Conservation (phyloP, 2,888 invertebrate genomes). For the Pomacea canaliculata region DNA sequence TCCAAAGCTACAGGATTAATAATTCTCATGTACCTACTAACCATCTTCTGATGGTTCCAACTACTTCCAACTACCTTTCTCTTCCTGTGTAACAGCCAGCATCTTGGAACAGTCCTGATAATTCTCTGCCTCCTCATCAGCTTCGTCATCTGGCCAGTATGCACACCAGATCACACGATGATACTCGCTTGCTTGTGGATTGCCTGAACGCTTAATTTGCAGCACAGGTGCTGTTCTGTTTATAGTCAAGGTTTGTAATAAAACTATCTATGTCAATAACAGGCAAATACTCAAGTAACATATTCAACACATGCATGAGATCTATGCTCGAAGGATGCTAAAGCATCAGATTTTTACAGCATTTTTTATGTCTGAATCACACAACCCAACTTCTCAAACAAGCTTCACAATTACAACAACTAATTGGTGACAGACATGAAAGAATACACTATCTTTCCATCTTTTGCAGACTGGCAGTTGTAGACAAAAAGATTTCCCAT, state of each 20-base stretch:
- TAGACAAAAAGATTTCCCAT: conserved; percentile 84
- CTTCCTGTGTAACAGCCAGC: conserved; percentile 85
- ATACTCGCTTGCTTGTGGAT: conserved; percentile 63
- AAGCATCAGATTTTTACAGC: too few species aligned
- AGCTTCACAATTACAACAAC: too few species aligned
- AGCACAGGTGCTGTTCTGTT: background rate
- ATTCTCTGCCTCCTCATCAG: conserved; percentile 65
- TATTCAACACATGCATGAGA: too few species aligned
- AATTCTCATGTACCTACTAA: too few species aligned
- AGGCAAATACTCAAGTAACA: too few species aligned
- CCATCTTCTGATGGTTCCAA: too few species aligned
- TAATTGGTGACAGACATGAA: conserved; percentile 27
- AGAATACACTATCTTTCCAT: conserved; percentile 67
- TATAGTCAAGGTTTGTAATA: conserved; percentile 1
- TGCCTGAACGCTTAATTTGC: background rate
- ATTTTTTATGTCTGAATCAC: too few species aligned
- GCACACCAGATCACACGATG: conserved; percentile 94
- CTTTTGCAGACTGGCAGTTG: conserved; percentile 57
- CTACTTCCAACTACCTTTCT: conserved; percentile 64
- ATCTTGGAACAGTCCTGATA: conserved; percentile 75
- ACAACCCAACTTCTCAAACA: too few species aligned
- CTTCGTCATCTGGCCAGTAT: conserved; percentile 78
- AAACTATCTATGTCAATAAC: background rate
- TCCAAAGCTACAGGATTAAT: too few species aligned
- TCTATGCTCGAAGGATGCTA: too few species aligned